phyloP scores from a whole-genome alignment of 1,140 invertebrate species.

The Heterodera schachtii region DNA sequence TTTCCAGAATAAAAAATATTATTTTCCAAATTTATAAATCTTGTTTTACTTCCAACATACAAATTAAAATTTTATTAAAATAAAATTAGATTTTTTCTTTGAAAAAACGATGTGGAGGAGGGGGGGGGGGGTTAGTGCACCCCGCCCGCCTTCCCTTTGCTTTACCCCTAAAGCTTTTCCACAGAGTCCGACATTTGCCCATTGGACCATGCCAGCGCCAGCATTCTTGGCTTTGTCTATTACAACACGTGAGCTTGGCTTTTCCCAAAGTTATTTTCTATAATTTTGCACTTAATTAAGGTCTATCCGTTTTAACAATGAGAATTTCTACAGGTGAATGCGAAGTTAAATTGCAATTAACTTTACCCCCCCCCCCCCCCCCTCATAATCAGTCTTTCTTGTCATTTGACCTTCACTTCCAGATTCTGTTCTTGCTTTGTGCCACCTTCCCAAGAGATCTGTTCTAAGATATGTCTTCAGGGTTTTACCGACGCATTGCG shows the following conservation, averaged over 20 bases:
- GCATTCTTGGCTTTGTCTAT: slow-evolving; percentile 74
- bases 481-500: slow-evolving; percentile 92
- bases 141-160: too few species aligned
- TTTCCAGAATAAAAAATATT: too few species aligned
- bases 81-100: too few species aligned
- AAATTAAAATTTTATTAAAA: too few species aligned
- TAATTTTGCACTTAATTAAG: background rate
- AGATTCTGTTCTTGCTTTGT: slow-evolving; percentile 77
- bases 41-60: too few species aligned
- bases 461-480: slow-evolving; percentile 91
- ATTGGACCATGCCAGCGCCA: slow-evolving; percentile 73
- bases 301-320: slow-evolving; percentile 80
- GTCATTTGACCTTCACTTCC: background rate
- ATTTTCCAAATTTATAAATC: too few species aligned
- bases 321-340: slow-evolving; percentile 80
- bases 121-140: too few species aligned
- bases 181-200: slow-evolving; percentile 95
- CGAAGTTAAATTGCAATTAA: background rate
- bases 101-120: too few species aligned
- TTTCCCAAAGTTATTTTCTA: background rate
- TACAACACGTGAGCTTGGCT: slow-evolving; percentile 75
- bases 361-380: too few species aligned
- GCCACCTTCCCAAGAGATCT: slow-evolving; percentile 86
- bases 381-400: too few species aligned
- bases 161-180: too few species aligned